Evolutionary conservation across 2,888 invertebrate species (phyloP), one percentile per base, ranked within the genome.

Genomic region (Pandemis corylana): DNA sequence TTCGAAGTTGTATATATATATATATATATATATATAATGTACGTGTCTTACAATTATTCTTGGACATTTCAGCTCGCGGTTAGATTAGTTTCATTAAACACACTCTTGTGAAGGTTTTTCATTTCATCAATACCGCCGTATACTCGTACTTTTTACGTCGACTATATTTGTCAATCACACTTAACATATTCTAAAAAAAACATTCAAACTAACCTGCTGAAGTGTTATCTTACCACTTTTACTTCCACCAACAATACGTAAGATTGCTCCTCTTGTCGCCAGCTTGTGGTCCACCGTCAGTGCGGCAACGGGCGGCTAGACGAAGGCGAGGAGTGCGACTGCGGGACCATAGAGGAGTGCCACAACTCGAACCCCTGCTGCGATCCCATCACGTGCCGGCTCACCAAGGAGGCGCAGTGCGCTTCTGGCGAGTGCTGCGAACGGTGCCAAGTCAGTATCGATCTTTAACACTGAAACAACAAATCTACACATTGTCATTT

Each of bases 281-380:
- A 96, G 96, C 87, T 96, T 89, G 95, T 96, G 82, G 95, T 96
- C 78, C 96, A 96, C 82, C 96, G 97, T 83, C 96, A 97, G 78
- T 99, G 99, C 93, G 99, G 99, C 80, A 99, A 99, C 94, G 97
- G 97, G 78, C 95, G 98, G 74, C 96, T 99, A 71, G 99, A 99
- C 85, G 97, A 97, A 81, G 99, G 98, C 66, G 99, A 99, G 92
- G 98, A 99, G 90, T 99, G 99, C 88, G 99, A 99, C 94, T 99
- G 99, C 90, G 99, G 99, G 66, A 96, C 97, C 73, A 96, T 97
- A 83, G 97, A 98, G 78, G 98, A 98, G 86, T 99, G 99, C 92
- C 96, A 96, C 78, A 95, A 96, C 83, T 93, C 95, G 78, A 99
- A 99, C 94, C 98, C 98, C 0, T 99, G 99, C 94, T 99, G 99